Evolutionary conservation across 2,797 vertebrate genomes (phyloP).

Genomic region (Hybognathus amarus): DNA sequence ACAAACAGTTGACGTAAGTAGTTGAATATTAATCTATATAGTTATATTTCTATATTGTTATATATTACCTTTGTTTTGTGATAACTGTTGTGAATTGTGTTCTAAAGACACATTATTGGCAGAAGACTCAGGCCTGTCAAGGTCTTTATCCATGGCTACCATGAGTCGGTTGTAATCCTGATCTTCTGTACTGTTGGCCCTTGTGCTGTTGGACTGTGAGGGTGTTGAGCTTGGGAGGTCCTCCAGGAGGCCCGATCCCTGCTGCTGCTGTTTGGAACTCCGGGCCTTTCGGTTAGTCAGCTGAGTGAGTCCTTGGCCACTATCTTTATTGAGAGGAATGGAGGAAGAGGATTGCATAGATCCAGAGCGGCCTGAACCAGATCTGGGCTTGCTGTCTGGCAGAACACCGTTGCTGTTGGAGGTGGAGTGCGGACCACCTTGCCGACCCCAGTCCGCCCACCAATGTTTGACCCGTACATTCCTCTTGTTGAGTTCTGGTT

Average conservation of each 20-base stretch:
- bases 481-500: constrained; percentile 83
- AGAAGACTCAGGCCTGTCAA: constrained; percentile 87
- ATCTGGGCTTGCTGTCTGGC: constrained; percentile 83
- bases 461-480: constrained; percentile 79
- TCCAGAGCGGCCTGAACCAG: constrained; percentile 79
- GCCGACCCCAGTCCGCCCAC: constrained; percentile 82
- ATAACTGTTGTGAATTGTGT: constrained; percentile 81
- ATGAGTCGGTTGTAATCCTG: constrained; percentile 87
- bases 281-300: constrained; percentile 80
- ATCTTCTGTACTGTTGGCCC: constrained; percentile 84
- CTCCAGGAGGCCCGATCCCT: constrained; percentile 63
- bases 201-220: constrained; percentile 58
- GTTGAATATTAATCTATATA: neutral
- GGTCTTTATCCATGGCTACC: constrained; percentile 96
- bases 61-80: constrained; percentile 89
- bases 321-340: constrained; percentile 74
- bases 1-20: neutral
- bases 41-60: neutral
- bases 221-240: constrained; percentile 77
- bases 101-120: constrained; percentile 84
- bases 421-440: constrained; percentile 74
- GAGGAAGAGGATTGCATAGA: constrained; percentile 80
- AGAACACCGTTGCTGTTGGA: constrained; percentile 79
- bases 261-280: constrained; percentile 79
- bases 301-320: constrained; percentile 76